Percentiles rank a stretch among this genome's conserved stretches.
Conservation (phyloP, 2,113 vertebrate genomes). For the Clinocottus analis region DNA sequence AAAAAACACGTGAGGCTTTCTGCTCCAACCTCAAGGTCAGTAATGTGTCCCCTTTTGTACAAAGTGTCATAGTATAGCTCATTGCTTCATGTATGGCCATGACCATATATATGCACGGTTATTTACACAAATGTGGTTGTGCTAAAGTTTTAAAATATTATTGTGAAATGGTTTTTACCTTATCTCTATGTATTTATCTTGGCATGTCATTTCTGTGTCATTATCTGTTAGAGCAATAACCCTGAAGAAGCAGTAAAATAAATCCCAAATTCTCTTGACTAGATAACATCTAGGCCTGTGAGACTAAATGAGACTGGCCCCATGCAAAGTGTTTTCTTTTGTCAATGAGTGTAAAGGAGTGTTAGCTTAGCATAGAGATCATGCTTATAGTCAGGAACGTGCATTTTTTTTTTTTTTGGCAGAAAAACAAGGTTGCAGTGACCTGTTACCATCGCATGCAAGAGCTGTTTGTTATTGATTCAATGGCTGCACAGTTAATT, state of each 20-base stretch:
- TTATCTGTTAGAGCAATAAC: neutral
- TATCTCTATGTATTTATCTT: neutral
- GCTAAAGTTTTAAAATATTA: neutral
- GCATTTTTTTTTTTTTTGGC: neutral
- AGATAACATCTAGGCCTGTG: slow-evolving; percentile 23
- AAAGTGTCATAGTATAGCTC: neutral
- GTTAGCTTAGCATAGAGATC: neutral
- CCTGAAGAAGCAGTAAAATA: neutral
- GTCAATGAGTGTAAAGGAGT: neutral
- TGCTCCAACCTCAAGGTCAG: slow-evolving; percentile 84
- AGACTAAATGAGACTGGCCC: neutral
- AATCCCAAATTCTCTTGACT: neutral
- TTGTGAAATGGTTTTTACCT: neutral
- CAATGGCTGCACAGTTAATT: neutral
- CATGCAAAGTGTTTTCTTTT: neutral
- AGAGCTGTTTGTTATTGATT: neutral
- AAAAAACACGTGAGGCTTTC: slow-evolving; percentile 58
- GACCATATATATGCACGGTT: neutral
- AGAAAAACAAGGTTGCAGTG: neutral
- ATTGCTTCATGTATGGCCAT: neutral
- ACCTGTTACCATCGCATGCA: neutral
- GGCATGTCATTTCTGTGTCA: neutral
- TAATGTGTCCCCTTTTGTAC: neutral
- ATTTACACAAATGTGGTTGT: neutral
- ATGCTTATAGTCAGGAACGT: neutral